Base-by-base conservation (phyloP, 1,140 invertebrate genomes). In the Cephus cinctus region DNA sequence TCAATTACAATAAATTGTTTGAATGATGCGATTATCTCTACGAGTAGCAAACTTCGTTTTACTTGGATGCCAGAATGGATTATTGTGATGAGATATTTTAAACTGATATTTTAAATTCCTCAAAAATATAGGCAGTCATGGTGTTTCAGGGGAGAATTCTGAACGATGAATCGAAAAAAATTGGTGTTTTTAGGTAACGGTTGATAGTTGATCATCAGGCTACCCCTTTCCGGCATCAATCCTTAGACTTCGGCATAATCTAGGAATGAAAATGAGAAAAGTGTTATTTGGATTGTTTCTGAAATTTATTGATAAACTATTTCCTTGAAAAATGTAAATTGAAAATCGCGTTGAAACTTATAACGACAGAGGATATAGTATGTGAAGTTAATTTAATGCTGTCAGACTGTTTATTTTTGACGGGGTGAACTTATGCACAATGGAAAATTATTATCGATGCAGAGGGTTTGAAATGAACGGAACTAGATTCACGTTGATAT, bases 101-200 rank as follows among this genome's bases (percentile, higher is more conserved):
- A n/a, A n/a, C n/a, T n/a, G n/a, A n/a, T n/a, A n/a, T n/a, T 53
- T 83, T 77, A 21, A 86, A 81, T 65, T 83, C 78, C 59, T 81
- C 71, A 14, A 85, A 52, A 48, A 86, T 76, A 61, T 80, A 82
- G 47, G 81, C 76, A 34, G 85, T n/a, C n/a, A n/a, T n/a, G n/a
- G n/a, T n/a, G n/a, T n/a, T n/a, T n/a, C n/a, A 82, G 53, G 12
- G 73, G 71, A 11, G 81, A 86, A 47, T 84, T 86, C 59, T 82
- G 80, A 3, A 86, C 77, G 6, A 88, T 84, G 57, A 90, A 81
- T 35, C 88, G 75, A 65, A 91, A 88, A 67, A 90, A 90, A 64
- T 90, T 83, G 3, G 78, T 77, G 47, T 80, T 63, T 9, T 74
- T 64, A 57, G 76, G 78, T 12, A 86, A 56, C 1, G 87, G 86